phyloP scores from a whole-genome alignment of 1,140 invertebrate genomes.

The Varroa destructor region DNA sequence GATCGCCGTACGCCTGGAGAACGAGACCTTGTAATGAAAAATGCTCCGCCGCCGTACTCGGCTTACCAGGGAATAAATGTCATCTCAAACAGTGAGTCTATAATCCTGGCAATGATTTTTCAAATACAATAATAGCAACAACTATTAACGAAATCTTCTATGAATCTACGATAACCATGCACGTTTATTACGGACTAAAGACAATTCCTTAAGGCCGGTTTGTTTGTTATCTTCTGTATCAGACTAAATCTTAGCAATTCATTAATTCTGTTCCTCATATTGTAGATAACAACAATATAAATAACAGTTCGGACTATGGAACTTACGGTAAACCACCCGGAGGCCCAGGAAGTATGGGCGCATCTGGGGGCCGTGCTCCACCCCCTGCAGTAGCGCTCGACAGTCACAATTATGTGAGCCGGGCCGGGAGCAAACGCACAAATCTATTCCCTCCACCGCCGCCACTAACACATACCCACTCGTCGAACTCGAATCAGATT shows the following conservation, averaged over 20 bases:
- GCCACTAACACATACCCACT: constrained; percentile 1
- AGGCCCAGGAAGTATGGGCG: neutral
- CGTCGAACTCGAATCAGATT: constrained; percentile 30
- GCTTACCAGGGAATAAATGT: neutral
- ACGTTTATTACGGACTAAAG: no score
- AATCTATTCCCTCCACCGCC: constrained; percentile 5
- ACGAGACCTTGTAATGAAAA: constrained; percentile 21
- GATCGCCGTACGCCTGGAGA: constrained; percentile 15
- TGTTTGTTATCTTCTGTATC: no score
- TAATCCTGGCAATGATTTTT: no score
- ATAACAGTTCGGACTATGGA: neutral
- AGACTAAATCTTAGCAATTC: no score
- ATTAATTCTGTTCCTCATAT: no score
- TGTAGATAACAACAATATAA: no score
- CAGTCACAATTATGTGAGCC: constrained; percentile 20
- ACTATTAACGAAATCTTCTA: no score
- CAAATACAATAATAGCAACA: no score
- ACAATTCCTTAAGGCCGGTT: no score
- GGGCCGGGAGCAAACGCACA: constrained; percentile 19
- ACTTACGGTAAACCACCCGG: constrained; percentile 12
- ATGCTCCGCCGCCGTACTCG: constrained; percentile 23
- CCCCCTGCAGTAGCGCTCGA: constrained; percentile 7
- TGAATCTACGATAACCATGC: no score
- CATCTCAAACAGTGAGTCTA: constrained; percentile 21
- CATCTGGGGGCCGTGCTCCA: neutral